Evolutionary conservation across 2,888 invertebrate genomes (phyloP).

Genomic region (Anthrax anthrax): DNA sequence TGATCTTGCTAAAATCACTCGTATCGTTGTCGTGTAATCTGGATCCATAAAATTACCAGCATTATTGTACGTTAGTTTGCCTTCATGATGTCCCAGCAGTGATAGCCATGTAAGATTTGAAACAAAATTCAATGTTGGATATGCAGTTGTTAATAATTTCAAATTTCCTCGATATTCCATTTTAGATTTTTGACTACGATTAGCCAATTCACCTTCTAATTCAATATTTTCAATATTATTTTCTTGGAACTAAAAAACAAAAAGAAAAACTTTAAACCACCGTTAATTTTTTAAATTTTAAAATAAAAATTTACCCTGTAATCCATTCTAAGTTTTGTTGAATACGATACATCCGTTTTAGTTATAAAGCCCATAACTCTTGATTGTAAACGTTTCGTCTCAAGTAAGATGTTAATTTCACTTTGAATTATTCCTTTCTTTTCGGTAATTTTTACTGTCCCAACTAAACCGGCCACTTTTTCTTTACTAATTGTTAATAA

Average conservation of each 20-base stretch:
- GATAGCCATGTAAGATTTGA: constrained; percentile 49
- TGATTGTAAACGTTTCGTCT: constrained; percentile 62
- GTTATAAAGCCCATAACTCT: constrained; percentile 59
- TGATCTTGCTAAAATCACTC: constrained; percentile 45
- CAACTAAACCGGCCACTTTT: constrained; percentile 50
- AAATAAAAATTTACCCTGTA: constrained; percentile 38
- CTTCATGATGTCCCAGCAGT: constrained; percentile 56
- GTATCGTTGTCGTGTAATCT: constrained; percentile 44
- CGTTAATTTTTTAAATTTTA: neutral
- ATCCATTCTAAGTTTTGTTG: constrained; percentile 29
- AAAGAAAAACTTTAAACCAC: too few species aligned
- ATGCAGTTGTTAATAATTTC: constrained; percentile 58
- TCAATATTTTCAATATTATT: constrained; percentile 33
- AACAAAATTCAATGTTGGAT: constrained; percentile 57
- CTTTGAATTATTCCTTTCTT: constrained; percentile 62
- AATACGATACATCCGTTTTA: constrained; percentile 25
- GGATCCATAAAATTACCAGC: constrained; percentile 43
- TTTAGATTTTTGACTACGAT: constrained; percentile 33
- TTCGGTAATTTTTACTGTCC: constrained; percentile 43
- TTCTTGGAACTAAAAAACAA: constrained; percentile 24
- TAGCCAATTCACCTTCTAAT: constrained; percentile 35
- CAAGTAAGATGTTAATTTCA: constrained; percentile 59
- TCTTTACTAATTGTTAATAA: constrained; percentile 60
- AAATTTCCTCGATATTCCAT: constrained; percentile 43
- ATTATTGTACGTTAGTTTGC: constrained; percentile 53